Evolutionary conservation across 2,113 vertebrate species (phyloP), one percentile per base, ranked within the genome.

Genomic region (Toxostoma redivivum): DNA sequence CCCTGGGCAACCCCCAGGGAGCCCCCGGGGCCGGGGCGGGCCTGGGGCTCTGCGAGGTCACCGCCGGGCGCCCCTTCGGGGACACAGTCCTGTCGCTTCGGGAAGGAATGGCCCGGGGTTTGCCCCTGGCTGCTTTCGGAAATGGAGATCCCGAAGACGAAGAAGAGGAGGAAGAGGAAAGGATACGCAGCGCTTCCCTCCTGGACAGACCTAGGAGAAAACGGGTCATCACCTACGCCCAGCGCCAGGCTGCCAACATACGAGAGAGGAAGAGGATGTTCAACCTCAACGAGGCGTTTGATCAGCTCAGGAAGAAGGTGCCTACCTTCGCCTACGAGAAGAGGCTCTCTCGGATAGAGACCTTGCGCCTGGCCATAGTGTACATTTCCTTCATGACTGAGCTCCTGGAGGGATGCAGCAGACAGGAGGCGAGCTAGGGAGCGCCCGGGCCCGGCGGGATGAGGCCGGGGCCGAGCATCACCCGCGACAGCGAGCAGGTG

Each of bases 341-440:
- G 94, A 98, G 99, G 40, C 98, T 99, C 40, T 99, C 99, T 10
- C 97, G 99, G 18, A 99, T 99, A 87, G 99, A 99, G 95, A 99
- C 99, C 1, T 96, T 99, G 11, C 99, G 99, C 53, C 98, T 99
- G 71, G 99, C 99, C 86, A 99, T 99, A 42, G 98, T 99, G 57
- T 99, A 99, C 96, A 99, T 99, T 88, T 98, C 99, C 87, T 99
- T 99, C 95, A 99, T 99, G 99, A 99, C 98, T 5, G 99, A 99
- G 92, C 98, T 99, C 73, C 94, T 99, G 96, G 98, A 98, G n/a
- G 69, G 92, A 74, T 88, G 95, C 77, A 72, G 91, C 50, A 72
- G 93, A 42, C 61, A 95, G 86, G 84, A 95, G 10, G 42, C 40
- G 15, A 69, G 92, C 66, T 97, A 97, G 92, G 44, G 57, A 13